Conservation (phyloP, 53 echinoderm and acorn worm species). For the Hippasteria phrygiana region DNA sequence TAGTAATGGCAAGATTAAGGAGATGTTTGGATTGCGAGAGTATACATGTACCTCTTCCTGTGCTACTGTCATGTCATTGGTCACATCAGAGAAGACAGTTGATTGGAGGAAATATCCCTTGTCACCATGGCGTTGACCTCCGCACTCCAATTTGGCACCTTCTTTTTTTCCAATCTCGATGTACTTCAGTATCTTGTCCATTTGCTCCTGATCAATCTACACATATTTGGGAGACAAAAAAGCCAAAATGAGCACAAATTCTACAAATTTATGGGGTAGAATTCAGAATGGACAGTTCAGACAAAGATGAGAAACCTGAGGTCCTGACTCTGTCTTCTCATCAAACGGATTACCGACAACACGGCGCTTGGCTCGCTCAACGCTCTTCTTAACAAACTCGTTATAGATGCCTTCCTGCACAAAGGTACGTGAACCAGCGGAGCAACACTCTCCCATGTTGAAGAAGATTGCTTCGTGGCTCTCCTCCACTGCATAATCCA, state of each 20-base stretch:
- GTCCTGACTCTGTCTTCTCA: slow-evolving; percentile 76
- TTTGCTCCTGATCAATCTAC: slow-evolving; percentile 85
- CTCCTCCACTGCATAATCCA: slow-evolving; percentile 87
- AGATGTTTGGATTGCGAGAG: no score
- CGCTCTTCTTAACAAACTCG: slow-evolving; percentile 90
- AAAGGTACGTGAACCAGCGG: slow-evolving; percentile 91
- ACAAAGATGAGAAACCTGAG: slow-evolving; percentile 88
- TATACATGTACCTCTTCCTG: slow-evolving; percentile 96
- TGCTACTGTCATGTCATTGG: slow-evolving; percentile 90
- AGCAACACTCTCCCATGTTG: slow-evolving; percentile 95
- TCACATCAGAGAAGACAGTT: slow-evolving; percentile 84
- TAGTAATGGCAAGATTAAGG: no score
- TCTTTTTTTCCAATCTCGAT: slow-evolving; percentile 88
- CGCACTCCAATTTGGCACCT: slow-evolving; percentile 86
- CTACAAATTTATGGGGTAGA: no score
- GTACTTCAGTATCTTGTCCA: slow-evolving; percentile 81
- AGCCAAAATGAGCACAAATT: no score
- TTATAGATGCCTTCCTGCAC: slow-evolving; percentile 95
- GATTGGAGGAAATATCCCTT: slow-evolving; percentile 87
- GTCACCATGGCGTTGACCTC: slow-evolving; percentile 72
- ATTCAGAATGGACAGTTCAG: no score
- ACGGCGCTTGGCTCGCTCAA: slow-evolving; percentile 77
- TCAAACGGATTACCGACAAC: slow-evolving; percentile 89
- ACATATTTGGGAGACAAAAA: not conserved
- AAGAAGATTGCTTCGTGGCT: slow-evolving; percentile 90